Evolutionary conservation across 2,888 invertebrate species (phyloP).

Genomic region (Siphlonurus alternatus): DNA sequence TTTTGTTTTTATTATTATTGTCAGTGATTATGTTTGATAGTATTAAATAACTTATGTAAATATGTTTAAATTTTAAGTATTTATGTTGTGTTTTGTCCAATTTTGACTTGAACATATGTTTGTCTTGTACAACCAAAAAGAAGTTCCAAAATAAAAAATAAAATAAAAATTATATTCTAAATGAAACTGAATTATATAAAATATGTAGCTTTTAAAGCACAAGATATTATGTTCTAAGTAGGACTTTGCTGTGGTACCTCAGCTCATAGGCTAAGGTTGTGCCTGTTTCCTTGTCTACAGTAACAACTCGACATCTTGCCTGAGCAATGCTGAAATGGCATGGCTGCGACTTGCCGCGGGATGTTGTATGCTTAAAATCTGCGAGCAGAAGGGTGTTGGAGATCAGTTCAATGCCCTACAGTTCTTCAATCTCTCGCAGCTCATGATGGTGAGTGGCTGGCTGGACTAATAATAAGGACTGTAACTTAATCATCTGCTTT

Average conservation of each 20-base stretch:
- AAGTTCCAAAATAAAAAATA: no score
- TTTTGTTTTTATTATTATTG: no score
- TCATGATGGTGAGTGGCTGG: constrained; percentile 71
- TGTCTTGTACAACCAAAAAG: no score
- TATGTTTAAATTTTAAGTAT: no score
- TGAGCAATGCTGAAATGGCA: constrained; percentile 81
- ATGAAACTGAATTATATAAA: neutral
- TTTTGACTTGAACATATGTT: no score
- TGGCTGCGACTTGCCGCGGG: constrained; percentile 85
- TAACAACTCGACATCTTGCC: no score
- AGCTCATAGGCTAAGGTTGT: neutral
- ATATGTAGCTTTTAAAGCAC: neutral
- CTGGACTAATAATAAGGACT: neutral
- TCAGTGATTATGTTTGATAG: no score
- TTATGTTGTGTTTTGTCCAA: no score
- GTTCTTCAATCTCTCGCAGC: constrained; percentile 80
- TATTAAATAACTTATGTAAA: no score
- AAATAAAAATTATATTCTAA: no score
- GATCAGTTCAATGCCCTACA: constrained; percentile 90
- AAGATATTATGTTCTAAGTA: neutral
- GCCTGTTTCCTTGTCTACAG: neutral
- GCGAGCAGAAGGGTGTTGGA: constrained; percentile 90
- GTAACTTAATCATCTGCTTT: neutral
- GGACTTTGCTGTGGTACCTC: neutral
- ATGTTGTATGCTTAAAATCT: constrained; percentile 90